These are phyloP conservation scores for Ploceus nigricollis DNA, from an alignment of 2,113 vertebrate genomes.

Conservation along the genomic window DNA sequence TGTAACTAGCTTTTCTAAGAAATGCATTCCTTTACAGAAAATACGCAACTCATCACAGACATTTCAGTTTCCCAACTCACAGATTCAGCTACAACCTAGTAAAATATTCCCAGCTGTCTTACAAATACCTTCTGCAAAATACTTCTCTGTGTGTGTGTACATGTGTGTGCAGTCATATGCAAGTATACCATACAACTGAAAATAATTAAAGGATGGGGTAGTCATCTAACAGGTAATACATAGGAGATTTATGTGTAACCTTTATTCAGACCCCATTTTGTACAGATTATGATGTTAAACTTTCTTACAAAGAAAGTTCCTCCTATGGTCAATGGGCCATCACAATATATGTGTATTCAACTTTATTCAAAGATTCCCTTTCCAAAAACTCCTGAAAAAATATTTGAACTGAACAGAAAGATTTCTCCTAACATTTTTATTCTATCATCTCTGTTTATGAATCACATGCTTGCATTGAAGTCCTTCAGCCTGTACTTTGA, in stretches of 20 bases:
- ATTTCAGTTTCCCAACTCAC: background rate
- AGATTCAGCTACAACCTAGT: background rate
- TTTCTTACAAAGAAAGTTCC: background rate
- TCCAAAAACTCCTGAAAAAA: background rate
- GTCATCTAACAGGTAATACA: background rate
- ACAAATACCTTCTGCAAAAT: background rate
- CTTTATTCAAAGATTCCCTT: background rate
- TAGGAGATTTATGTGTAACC: background rate
- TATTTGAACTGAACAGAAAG: background rate
- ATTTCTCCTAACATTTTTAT: background rate
- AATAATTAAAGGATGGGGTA: background rate
- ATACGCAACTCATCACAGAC: background rate
- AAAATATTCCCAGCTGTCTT: background rate
- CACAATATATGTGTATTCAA: background rate
- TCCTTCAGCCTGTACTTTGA: background rate
- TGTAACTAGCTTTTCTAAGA: background rate
- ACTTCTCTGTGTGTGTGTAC: background rate
- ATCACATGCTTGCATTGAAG: background rate
- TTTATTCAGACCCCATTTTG: background rate
- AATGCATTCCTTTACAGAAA: background rate
- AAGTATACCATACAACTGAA: background rate
- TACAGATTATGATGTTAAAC: background rate
- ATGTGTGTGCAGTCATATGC: fast-evolving
- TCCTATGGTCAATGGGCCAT: background rate
- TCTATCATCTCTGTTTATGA: background rate